phyloP scores from a whole-genome alignment of 2,888 invertebrate species.

The Cryptocheilus praepositus region DNA sequence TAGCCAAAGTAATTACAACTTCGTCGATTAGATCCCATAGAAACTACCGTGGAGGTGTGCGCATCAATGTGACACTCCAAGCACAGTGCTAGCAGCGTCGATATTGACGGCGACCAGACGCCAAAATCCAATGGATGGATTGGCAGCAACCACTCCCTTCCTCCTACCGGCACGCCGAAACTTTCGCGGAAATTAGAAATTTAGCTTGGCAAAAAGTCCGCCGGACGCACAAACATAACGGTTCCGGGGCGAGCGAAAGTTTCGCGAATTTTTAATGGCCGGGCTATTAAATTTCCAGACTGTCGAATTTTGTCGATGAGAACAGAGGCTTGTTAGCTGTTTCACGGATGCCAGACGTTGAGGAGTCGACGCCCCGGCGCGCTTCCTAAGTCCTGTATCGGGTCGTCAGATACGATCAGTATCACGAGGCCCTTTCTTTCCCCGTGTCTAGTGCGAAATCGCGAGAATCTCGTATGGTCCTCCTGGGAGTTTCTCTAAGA shows the following conservation, averaged over 20 bases:
- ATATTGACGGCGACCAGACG: constrained; percentile 41
- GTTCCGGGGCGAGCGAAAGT: neutral
- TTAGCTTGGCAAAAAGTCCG: constrained; percentile 23
- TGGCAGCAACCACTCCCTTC: constrained; percentile 32
- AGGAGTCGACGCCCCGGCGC: no score
- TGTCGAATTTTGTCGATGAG: no score
- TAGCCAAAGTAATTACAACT: constrained; percentile 65
- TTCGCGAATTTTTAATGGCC: constrained; percentile 2
- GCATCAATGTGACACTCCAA: constrained; percentile 42
- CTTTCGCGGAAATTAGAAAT: constrained; percentile 40
- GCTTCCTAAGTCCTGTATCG: no score
- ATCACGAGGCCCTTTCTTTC: no score
- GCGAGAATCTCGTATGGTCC: neutral
- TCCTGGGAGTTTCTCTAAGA: neutral
- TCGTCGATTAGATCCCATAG: constrained; percentile 64
- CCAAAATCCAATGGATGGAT: constrained; percentile 42
- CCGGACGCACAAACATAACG: neutral
- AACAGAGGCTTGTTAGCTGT: no score
- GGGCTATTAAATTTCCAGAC: no score
- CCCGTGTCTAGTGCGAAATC: no score
- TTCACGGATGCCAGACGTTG: no score
- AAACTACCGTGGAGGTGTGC: constrained; percentile 43
- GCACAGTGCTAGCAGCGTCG: constrained; percentile 19
- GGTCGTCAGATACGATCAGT: no score
- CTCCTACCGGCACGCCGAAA: constrained; percentile 24